A percentile compares a stretch with the other conserved stretches of the same genome.
Conservation (phyloP, 2,888 invertebrate genomes). For the Nomada fucata region DNA sequence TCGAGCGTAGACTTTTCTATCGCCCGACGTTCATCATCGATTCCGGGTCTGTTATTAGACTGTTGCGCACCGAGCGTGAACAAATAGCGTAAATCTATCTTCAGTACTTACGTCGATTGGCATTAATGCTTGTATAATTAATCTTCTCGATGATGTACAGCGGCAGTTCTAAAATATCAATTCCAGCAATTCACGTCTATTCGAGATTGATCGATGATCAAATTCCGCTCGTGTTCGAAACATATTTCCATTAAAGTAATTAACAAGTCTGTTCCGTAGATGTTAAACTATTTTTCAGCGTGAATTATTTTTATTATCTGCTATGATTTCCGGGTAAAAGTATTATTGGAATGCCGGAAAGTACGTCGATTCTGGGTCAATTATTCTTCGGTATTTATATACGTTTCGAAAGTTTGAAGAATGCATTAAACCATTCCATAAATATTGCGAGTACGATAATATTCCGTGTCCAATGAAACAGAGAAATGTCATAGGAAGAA, state of each 20-base stretch:
- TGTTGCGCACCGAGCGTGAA: slow-evolving; percentile 11
- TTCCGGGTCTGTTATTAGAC: slow-evolving; percentile 11
- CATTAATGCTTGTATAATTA: slow-evolving; percentile 8
- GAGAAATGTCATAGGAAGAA: too few species aligned
- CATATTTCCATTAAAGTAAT: background rate
- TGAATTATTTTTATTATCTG: too few species aligned
- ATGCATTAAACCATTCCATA: too few species aligned
- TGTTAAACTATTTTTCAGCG: too few species aligned
- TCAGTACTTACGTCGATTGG: slow-evolving; percentile 8
- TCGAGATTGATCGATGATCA: background rate
- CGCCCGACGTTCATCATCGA: slow-evolving; percentile 20
- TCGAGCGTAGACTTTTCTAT: slow-evolving; percentile 45
- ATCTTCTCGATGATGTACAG: slow-evolving; percentile 3
- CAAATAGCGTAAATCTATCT: slow-evolving; percentile 18
- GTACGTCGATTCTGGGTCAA: too few species aligned
- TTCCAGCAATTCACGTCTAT: background rate
- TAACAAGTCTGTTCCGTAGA: background rate
- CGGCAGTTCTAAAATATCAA: slow-evolving; percentile 2
- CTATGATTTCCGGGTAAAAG: too few species aligned
- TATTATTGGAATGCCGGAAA: too few species aligned
- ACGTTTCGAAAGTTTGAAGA: too few species aligned
- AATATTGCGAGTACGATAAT: too few species aligned
- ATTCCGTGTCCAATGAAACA: too few species aligned
- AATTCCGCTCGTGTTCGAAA: background rate
- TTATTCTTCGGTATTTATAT: too few species aligned